phyloP scores from a whole-genome alignment of 2,797 vertebrate species.

The Typhlichthys subterraneus region DNA sequence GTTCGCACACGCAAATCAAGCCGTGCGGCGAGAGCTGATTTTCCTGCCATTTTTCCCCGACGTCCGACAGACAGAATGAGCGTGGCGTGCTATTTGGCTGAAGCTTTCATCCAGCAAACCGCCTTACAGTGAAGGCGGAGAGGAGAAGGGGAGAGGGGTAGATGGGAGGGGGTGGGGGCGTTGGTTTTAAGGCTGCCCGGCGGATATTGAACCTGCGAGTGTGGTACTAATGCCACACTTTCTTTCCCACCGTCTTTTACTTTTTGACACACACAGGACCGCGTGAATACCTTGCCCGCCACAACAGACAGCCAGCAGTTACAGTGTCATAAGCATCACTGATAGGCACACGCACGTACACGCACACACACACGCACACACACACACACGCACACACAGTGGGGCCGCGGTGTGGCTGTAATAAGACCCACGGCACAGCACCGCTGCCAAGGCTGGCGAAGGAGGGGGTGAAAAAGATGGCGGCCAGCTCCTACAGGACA shows the following conservation, averaged over 20 bases:
- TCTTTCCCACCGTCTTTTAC: conserved; percentile 14
- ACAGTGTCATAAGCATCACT: conserved; percentile 60
- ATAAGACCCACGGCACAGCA: conserved; percentile 66
- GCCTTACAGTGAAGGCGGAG: conserved; percentile 44
- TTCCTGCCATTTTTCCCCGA: conserved; percentile 61
- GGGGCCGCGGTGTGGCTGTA: conserved; percentile 67
- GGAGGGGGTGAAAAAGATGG: conserved; percentile 66
- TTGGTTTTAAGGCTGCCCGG: conserved; percentile 2
- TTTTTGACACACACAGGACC: conserved; percentile 52
- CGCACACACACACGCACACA: not conserved
- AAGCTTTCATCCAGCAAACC: conserved; percentile 64
- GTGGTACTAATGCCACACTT: conserved; percentile 23
- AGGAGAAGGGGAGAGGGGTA: too few species aligned
- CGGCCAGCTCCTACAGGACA: conserved; percentile 68
- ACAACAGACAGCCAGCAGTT: conserved; percentile 61
- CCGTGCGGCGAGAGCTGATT: conserved; percentile 67
- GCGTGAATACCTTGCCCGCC: conserved; percentile 68
- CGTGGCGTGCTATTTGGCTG: conserved; percentile 26
- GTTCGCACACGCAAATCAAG: conserved; percentile 73
- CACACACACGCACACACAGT: conserved; percentile 13
- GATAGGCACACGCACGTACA: conserved; percentile 18
- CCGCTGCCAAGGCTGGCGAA: conserved; percentile 63
- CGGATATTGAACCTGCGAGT: conserved; percentile 42
- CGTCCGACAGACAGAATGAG: conserved; percentile 23
- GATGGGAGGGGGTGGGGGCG: too few species aligned